Base-by-base conservation (phyloP, 2,113 vertebrate genomes). In the Girardinichthys multiradiatus region DNA sequence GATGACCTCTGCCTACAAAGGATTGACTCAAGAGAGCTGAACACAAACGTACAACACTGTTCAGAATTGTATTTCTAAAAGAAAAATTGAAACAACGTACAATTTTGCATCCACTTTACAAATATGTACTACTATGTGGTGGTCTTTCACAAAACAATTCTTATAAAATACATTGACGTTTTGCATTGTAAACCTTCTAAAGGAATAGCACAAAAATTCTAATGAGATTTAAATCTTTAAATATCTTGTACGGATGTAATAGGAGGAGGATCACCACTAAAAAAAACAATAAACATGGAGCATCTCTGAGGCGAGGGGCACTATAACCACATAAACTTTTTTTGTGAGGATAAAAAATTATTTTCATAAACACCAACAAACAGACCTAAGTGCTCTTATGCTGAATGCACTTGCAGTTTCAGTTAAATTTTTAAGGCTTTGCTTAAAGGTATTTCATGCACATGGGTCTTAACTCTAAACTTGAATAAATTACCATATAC, bases 391-490 rank as follows among this genome's bases (percentile, higher is more conserved):
- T 66, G 77, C 74, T 64, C 61, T 21, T 57, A 71, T 73, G 35
- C 39, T 27, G 13, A 84, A 64, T 15, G 42, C 64, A 82, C 83
- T 85, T 51, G 58, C n/a, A 72, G 57, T 76, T 39, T 65, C 58
- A 68, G 57, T 85, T 83, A 79, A 86, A 80, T 64, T 85, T 85
- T 85, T 17, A 85, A 77, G 70, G 10, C 24, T 64, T 51, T 62
- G 57, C 58, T 35, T 29, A 33, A 59, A 72, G 28, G 71, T 66
- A 60, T 74, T 80, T 84, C 85, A n/a, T 72, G 42, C 65, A 77
- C n/a, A 30, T 78, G 31, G 26, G 48, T 29, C 12, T 57, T 13
- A 57, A 35, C 72, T 73, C 62, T 27, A 57, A 76, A 84, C 14
- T 60, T 74, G 70, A 80, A 79, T 74, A 72, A 67, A 63, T 57